Evolutionary conservation across 2,797 vertebrate genomes (phyloP), one percentile per base, ranked within the genome.

Genomic region (Rallus crepitans): DNA sequence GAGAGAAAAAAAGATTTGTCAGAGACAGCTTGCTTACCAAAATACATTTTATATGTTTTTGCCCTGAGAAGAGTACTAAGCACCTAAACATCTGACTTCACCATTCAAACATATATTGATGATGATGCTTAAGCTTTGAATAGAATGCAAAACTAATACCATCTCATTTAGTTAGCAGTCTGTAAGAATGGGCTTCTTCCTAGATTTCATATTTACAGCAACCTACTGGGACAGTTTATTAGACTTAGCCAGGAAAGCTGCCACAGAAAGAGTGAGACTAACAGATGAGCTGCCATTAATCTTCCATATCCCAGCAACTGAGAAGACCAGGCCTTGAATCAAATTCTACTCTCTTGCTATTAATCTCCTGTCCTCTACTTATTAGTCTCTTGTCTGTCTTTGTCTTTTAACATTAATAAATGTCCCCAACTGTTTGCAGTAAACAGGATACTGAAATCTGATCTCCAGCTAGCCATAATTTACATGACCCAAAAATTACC

Each of bases 351-450:
- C 14, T 95, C 61, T 37, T 76, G 47, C 64, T 92, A 91, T 94
- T 95, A 92, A 79, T 97, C 94, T 96, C 76, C 75, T 76, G 53
- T 93, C 86, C 69, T 85, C 87, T 71, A 20, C 53, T 87, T 95
- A 96, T 95, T 95, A 97, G 94, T 95, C 81, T 81, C 81, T 80
- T 59, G 85, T 91, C 95, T 83, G 72, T 92, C 90, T 95, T 94
- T 96, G 59, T 89, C 77, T 83, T 90, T 83, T 76, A 87, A 50
- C 89, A 56, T 95, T 97, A 92, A 96, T 97, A 90, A 96, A 95
- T 85, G 70, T 56, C 77, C 42, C 68, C 59, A 88, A 87, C 71
- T 63, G 90, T 77, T 50, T 82, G 76, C 40, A 81, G 77, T 86
- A 91, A 95, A 97, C 60, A 96, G 89, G 39, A 85, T 68, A 60